These are phyloP conservation scores for Blastobasis lacticolella DNA, from an alignment of 2,888 invertebrate genomes.

Conservation along the genomic window DNA sequence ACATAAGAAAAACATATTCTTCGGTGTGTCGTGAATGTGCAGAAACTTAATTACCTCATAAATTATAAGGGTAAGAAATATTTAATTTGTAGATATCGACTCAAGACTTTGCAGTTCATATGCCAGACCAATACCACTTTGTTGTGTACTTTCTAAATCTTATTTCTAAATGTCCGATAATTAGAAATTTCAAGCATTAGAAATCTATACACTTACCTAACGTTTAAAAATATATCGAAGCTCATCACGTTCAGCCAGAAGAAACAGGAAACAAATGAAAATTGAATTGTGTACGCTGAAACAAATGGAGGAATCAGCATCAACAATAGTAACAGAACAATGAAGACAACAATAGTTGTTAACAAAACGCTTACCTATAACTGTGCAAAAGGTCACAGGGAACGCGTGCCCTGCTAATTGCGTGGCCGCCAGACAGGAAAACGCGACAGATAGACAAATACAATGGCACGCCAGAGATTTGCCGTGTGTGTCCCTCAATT, in stretches of 20 bases:
- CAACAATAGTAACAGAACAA: not conserved
- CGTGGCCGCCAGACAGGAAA: conserved; percentile 67
- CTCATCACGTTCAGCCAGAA: conserved; percentile 81
- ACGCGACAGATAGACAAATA: conserved; percentile 69
- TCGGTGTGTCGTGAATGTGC: too few relatives aligned
- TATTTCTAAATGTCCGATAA: too few relatives aligned
- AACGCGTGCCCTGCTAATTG: conserved; percentile 70
- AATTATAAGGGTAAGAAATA: too few relatives aligned
- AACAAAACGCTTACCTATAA: conserved; percentile 49
- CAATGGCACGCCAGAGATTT: conserved; percentile 73
- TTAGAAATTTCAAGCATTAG: too few relatives aligned
- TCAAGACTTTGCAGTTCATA: too few relatives aligned
- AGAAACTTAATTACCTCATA: too few relatives aligned
- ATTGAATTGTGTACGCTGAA: conserved; percentile 78
- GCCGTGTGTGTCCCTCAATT: conserved; percentile 71
- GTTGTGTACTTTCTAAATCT: too few relatives aligned
- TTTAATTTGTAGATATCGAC: too few relatives aligned
- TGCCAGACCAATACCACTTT: too few relatives aligned
- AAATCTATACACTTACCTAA: conserved; percentile 50
- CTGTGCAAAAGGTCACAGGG: conserved; percentile 55
- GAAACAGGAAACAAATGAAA: conserved; percentile 78
- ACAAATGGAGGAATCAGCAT: conserved; percentile 25
- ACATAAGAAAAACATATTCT: too few relatives aligned
- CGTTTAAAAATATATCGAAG: conserved; percentile 76
- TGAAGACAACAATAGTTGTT: not conserved